Evolutionary conservation across 2,888 invertebrate genomes (phyloP).

Genomic region (Noctua fimbriata): DNA sequence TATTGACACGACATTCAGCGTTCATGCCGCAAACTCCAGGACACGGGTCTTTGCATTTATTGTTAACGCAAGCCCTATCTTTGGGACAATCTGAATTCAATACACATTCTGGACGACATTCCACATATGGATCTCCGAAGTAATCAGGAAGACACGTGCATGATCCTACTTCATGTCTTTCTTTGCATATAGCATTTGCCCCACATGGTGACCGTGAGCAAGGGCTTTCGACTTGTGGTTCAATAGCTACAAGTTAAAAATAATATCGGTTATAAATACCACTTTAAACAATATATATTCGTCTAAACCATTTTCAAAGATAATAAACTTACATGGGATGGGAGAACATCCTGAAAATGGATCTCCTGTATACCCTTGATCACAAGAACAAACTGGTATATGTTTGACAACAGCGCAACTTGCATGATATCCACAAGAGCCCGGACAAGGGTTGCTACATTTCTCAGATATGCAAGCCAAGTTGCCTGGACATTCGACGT

Average conservation of each 20-base stretch:
- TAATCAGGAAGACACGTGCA: constrained; percentile 95
- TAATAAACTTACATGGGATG: constrained; percentile 88
- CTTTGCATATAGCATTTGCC: constrained; percentile 95
- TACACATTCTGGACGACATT: constrained; percentile 97
- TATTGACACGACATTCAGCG: constrained; percentile 95
- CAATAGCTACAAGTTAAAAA: constrained; percentile 85
- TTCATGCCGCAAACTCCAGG: constrained; percentile 95
- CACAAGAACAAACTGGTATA: constrained; percentile 93
- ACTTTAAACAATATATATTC: neutral
- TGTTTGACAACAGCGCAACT: constrained; percentile 93
- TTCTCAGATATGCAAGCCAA: constrained; percentile 93
- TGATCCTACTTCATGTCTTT: constrained; percentile 94
- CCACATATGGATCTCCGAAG: constrained; percentile 96
- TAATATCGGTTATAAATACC: constrained; percentile 3
- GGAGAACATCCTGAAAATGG: constrained; percentile 94
- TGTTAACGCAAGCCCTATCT: constrained; percentile 94
- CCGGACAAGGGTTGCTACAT: constrained; percentile 94
- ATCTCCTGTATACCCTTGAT: constrained; percentile 93
- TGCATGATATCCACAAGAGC: constrained; percentile 94
- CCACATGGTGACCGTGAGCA: constrained; percentile 97
- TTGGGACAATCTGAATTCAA: constrained; percentile 95
- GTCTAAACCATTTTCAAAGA: neutral
- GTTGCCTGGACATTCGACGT: constrained; percentile 93
- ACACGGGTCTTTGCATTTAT: constrained; percentile 96
- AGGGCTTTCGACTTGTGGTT: constrained; percentile 90